Percentiles rank a stretch among this genome's conserved stretches.
phyloP scores from a whole-genome alignment of 2,113 vertebrate species.

The Heteronetta atricapilla region DNA sequence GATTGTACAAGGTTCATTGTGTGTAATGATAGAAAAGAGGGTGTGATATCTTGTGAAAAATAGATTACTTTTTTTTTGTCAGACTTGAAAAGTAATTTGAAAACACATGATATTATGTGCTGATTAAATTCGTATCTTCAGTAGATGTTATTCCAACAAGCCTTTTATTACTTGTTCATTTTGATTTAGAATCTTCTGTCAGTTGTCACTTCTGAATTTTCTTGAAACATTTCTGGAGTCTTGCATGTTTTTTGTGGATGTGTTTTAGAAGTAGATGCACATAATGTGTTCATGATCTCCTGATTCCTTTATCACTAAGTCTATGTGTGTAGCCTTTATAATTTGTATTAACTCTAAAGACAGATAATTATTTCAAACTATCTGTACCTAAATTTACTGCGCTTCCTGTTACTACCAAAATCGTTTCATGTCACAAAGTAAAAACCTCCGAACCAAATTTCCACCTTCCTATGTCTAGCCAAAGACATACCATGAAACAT shows the following conservation, averaged over 20 bases:
- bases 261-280: background rate
- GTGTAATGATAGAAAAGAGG: background rate
- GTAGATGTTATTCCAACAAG: background rate
- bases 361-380: background rate
- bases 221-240: background rate
- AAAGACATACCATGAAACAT: accelerated
- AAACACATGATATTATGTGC: background rate
- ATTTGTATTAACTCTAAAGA: background rate
- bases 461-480: background rate
- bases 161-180: background rate
- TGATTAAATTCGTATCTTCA: conserved; percentile 3
- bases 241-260: background rate
- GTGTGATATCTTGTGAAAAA: background rate
- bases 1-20: background rate
- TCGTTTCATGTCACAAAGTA: background rate
- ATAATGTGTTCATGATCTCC: background rate
- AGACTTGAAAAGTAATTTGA: background rate
- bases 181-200: conserved; percentile 7
- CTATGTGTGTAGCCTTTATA: background rate
- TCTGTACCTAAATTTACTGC: background rate
- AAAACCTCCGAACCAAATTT: background rate
- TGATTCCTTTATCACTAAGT: background rate
- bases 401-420: background rate
- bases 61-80: background rate
- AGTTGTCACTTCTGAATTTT: conserved; percentile 11